Percentiles rank a stretch among this genome's conserved stretches.
Evolutionary conservation across 2,888 invertebrate species (phyloP).

Genomic region (Syrista parreyssii): DNA sequence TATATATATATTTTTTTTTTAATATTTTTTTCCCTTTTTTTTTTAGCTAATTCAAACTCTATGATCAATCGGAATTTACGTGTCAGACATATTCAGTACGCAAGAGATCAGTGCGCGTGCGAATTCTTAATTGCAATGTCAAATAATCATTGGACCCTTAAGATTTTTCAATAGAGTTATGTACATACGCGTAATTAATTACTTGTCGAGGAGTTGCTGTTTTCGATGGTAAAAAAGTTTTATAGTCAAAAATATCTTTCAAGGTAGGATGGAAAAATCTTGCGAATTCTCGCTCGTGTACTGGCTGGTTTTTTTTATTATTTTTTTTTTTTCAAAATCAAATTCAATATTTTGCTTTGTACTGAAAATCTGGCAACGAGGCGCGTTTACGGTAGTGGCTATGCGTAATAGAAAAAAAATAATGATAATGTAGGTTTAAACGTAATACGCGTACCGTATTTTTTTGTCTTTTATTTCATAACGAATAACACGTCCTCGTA

Average conservation of each 20-base stretch:
- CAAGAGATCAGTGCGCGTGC: not conserved
- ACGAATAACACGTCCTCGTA: not conserved
- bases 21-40: not conserved
- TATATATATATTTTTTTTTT: not conserved
- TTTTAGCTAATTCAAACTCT: too few species aligned
- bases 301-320: too few species aligned
- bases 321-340: too few species aligned
- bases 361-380: not conserved
- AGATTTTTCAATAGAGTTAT: constrained; percentile 16
- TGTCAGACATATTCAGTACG: not conserved
- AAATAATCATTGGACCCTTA: constrained; percentile 38
- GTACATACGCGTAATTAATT: not conserved
- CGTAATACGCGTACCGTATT: not conserved
- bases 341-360: too few species aligned
- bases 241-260: not conserved
- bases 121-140: constrained; percentile 16
- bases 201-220: not conserved
- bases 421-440: not conserved
- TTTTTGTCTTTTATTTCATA: not conserved
- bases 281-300: not conserved
- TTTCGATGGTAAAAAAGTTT: not conserved
- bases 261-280: not conserved
- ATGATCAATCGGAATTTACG: not conserved
- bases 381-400: not conserved
- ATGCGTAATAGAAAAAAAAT: not conserved